A percentile compares a stretch with the other conserved stretches of the same genome.
Evolutionary conservation across 2,797 vertebrate species (phyloP).

Genomic region (Etheostoma nigrum): DNA sequence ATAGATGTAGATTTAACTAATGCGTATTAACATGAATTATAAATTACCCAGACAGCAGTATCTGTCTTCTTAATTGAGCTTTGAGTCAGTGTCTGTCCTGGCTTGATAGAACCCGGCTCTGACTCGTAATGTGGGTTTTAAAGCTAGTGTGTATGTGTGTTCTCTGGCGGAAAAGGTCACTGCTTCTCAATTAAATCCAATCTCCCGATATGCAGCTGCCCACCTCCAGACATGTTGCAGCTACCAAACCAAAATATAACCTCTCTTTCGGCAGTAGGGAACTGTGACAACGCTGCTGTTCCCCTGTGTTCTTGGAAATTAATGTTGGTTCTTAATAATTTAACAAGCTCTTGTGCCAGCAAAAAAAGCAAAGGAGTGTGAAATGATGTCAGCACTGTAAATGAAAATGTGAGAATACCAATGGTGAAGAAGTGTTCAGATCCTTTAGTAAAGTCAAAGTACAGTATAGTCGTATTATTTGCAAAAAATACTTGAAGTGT

Average conservation of each 20-base stretch:
- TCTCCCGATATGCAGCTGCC: conserved; percentile 51
- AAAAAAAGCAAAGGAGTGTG: conserved; percentile 16
- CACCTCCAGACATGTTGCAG: conserved; percentile 31
- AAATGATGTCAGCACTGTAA: background rate
- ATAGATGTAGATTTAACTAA: conserved; percentile 24
- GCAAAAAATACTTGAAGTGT: no score
- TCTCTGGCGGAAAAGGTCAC: conserved; percentile 69
- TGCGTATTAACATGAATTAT: conserved; percentile 53
- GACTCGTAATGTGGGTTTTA: conserved; percentile 59
- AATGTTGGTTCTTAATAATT: conserved; percentile 38
- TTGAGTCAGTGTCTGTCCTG: conserved; percentile 43
- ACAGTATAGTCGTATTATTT: no score
- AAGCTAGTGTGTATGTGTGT: conserved; percentile 51
- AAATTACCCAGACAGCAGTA: conserved; percentile 51
- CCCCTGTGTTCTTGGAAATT: conserved; percentile 49
- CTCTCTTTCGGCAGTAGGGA: conserved; percentile 37
- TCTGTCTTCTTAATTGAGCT: conserved; percentile 58
- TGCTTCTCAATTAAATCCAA: conserved; percentile 70
- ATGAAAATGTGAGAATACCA: background rate
- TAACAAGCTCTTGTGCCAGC: conserved; percentile 1
- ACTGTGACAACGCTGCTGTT: conserved; percentile 16
- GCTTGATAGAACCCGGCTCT: conserved; percentile 23
- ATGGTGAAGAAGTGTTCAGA: background rate
- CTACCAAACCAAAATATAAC: conserved; percentile 49
- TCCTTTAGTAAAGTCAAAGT: conserved; percentile 2